Evolutionary conservation across 2,113 vertebrate genomes (phyloP).

Genomic region (Brachyhypopomus gauderio): DNA sequence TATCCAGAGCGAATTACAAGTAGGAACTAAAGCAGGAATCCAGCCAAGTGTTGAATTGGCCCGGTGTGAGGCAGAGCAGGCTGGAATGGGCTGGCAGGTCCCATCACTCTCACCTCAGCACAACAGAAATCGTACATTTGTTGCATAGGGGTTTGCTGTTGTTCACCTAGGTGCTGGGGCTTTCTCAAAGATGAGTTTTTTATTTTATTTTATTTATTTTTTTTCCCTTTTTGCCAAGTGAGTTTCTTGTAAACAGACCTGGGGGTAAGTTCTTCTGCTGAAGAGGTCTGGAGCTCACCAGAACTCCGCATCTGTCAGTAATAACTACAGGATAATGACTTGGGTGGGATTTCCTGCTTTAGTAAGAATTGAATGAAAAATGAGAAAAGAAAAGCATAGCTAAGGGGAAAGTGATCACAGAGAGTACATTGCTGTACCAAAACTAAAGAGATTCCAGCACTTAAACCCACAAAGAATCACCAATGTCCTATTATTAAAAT

Average conservation of each 20-base stretch:
- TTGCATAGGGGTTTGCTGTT: background rate
- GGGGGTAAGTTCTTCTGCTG: background rate
- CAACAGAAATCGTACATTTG: background rate
- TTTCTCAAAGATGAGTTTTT: background rate
- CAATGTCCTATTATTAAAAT: conserved; percentile 20
- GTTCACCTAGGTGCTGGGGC: background rate
- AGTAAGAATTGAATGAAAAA: conserved; percentile 41
- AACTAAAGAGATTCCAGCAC: background rate
- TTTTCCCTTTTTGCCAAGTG: background rate
- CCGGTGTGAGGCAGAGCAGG: background rate
- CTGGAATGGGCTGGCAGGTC: background rate
- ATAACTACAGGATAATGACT: background rate
- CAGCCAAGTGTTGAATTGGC: background rate
- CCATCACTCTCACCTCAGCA: background rate
- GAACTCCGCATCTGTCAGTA: background rate
- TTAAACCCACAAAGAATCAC: conserved; percentile 4
- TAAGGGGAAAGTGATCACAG: conserved; percentile 73
- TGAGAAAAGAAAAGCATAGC: conserved; percentile 21
- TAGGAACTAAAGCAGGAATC: too few species aligned
- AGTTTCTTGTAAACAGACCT: background rate
- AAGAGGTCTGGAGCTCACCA: background rate
- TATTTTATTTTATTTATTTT: too few species aligned
- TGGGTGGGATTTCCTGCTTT: conserved; percentile 39
- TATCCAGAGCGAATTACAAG: too few species aligned
- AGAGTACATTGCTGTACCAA: conserved; percentile 51